phyloP scores from a whole-genome alignment of 2,888 invertebrate species.

The Nebria brevicollis region DNA sequence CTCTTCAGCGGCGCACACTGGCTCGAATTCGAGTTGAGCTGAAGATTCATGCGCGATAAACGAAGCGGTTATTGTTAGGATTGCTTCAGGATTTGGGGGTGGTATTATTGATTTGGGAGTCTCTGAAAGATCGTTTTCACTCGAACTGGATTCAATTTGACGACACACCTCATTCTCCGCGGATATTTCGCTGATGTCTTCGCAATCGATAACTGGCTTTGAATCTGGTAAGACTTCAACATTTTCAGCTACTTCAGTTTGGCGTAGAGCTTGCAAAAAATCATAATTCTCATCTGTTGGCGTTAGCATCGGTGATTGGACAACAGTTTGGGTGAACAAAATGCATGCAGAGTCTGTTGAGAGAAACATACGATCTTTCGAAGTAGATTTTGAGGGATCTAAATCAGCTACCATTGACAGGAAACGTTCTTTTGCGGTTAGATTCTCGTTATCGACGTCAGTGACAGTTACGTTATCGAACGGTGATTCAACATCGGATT shows the following conservation, averaged over 20 bases:
- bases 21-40: not conserved
- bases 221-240: not conserved
- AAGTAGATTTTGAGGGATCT: conserved; percentile 52
- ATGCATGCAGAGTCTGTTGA: conserved; percentile 60
- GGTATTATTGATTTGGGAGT: not conserved
- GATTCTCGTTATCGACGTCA: conserved; percentile 26
- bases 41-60: conserved; percentile 4
- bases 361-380: conserved; percentile 61
- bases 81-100: not conserved
- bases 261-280: conserved; percentile 61
- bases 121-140: conserved; percentile 32
- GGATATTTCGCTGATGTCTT: conserved; percentile 42
- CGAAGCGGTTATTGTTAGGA: not conserved
- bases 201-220: conserved; percentile 6
- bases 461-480: conserved; percentile 46
- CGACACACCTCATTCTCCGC: conserved; percentile 42
- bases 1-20: not conserved
- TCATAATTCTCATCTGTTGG: conserved; percentile 63
- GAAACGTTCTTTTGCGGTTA: conserved; percentile 42
- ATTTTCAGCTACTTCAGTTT: not conserved
- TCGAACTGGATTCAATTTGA: conserved; percentile 21
- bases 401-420: conserved; percentile 47
- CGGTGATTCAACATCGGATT: conserved; percentile 50
- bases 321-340: conserved; percentile 63
- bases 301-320: conserved; percentile 63